A percentile compares a stretch with the other conserved stretches of the same genome.
Conservation (phyloP, 2,797 vertebrate species). For the Danio jaintianensis region DNA sequence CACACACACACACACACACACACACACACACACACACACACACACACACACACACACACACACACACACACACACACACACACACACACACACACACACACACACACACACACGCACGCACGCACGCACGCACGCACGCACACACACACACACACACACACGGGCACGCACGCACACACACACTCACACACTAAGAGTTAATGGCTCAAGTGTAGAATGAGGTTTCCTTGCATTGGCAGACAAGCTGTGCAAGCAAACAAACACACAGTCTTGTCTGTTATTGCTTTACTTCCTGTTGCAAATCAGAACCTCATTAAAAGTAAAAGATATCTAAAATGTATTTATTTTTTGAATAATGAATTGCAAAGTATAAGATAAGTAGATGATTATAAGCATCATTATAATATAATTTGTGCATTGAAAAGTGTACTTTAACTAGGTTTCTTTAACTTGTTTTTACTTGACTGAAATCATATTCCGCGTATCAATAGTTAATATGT, state of each 20-base stretch:
- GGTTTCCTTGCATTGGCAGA: conserved; percentile 21
- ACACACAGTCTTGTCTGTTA: conserved; percentile 14
- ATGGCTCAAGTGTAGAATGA: conserved; percentile 18
- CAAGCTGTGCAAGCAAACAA: conserved; percentile 8
- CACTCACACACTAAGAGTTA: conserved; percentile 8
- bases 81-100: neutral
- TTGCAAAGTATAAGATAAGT: no score
- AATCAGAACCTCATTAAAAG: conserved; percentile 24
- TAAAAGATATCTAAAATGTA: neutral
- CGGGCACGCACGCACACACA: no score
- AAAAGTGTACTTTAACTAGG: no score
- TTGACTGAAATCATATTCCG: no score
- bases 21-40: neutral
- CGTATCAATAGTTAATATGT: no score
- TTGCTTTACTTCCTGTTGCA: conserved; percentile 37
- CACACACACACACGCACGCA: conserved; percentile 7
- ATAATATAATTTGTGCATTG: no score
- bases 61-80: neutral
- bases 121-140: conserved; percentile 1
- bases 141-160: neutral
- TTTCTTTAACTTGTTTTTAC: no score
- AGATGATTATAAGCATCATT: no score
- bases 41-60: neutral
- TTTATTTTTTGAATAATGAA: no score
- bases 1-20: conserved; percentile 21